Percentiles rank a stretch among this genome's conserved stretches.
phyloP scores from a whole-genome alignment of 2,888 invertebrate genomes.

The Caenorhabditis angaria region DNA sequence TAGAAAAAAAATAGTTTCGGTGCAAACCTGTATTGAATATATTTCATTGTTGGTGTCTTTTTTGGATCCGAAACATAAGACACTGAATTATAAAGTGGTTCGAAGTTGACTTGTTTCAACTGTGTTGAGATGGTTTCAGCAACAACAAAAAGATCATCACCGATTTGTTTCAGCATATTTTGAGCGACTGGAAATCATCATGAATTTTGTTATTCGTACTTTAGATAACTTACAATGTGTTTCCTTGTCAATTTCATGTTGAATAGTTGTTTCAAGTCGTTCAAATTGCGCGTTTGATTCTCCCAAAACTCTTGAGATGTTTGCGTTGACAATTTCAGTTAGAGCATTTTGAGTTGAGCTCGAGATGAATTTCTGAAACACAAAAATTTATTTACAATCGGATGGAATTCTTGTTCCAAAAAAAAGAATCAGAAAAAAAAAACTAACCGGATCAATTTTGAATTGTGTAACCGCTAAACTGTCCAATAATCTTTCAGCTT shows the following conservation, averaged over 20 bases:
- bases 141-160: constrained; percentile 62
- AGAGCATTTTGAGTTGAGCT: constrained; percentile 45
- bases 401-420: neutral
- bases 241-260: constrained; percentile 49
- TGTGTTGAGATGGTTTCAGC: constrained; percentile 63
- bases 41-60: constrained; percentile 48
- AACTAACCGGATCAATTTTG: constrained; percentile 50
- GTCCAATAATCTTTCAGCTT: constrained; percentile 55
- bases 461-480: constrained; percentile 51
- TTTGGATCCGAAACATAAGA: constrained; percentile 54
- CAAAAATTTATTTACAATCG: neutral
- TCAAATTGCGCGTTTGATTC: constrained; percentile 50
- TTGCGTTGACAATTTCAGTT: constrained; percentile 49
- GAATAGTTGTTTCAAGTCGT: constrained; percentile 45
- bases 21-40: constrained; percentile 57
- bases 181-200: constrained; percentile 44
- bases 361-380: constrained; percentile 50
- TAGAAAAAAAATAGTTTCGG: neutral
- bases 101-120: constrained; percentile 64
- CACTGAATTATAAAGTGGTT: constrained; percentile 59
- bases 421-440: constrained; percentile 3
- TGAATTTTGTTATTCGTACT: neutral
- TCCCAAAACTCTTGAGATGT: constrained; percentile 47
- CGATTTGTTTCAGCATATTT: constrained; percentile 57
- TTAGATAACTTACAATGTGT: constrained; percentile 43